These are phyloP conservation scores for Yoshiicerus persimilis DNA, from an alignment of 1,140 invertebrate genomes.

Conservation along the genomic window DNA sequence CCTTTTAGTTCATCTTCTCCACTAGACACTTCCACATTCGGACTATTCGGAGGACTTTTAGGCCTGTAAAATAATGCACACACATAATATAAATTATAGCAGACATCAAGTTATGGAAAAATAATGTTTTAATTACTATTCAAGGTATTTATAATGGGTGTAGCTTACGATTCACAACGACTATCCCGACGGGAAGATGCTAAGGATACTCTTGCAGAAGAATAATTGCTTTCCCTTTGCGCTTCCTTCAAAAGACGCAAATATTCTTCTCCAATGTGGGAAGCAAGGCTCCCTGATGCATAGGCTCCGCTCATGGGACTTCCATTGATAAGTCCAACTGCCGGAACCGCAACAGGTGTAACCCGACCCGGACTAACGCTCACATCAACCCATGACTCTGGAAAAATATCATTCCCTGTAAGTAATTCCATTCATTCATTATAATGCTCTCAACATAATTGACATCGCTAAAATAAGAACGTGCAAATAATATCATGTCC, in stretches of 20 bases:
- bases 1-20: constrained; percentile 73
- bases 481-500: too few relatives aligned
- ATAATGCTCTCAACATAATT: not conserved
- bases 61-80: constrained; percentile 63
- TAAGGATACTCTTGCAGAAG: constrained; percentile 76
- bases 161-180: constrained; percentile 49
- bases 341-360: constrained; percentile 58
- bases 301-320: constrained; percentile 21
- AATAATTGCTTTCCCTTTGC: constrained; percentile 81
- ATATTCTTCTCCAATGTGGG: constrained; percentile 69
- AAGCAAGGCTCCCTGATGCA: constrained; percentile 48
- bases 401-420: constrained; percentile 40
- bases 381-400: constrained; percentile 86
- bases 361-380: constrained; percentile 64
- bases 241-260: constrained; percentile 79
- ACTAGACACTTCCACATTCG: constrained; percentile 72
- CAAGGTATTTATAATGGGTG: not conserved
- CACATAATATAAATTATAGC: not conserved
- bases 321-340: constrained; percentile 55
- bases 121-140: not conserved
- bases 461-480: too few relatives aligned
- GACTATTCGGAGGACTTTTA: constrained; percentile 87
- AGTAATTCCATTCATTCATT: not conserved
- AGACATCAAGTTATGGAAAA: not conserved
- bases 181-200: constrained; percentile 73